Evolutionary conservation across 1,140 invertebrate genomes (phyloP), one percentile per base, ranked within the genome.

Genomic region (Orussus abietinus): DNA sequence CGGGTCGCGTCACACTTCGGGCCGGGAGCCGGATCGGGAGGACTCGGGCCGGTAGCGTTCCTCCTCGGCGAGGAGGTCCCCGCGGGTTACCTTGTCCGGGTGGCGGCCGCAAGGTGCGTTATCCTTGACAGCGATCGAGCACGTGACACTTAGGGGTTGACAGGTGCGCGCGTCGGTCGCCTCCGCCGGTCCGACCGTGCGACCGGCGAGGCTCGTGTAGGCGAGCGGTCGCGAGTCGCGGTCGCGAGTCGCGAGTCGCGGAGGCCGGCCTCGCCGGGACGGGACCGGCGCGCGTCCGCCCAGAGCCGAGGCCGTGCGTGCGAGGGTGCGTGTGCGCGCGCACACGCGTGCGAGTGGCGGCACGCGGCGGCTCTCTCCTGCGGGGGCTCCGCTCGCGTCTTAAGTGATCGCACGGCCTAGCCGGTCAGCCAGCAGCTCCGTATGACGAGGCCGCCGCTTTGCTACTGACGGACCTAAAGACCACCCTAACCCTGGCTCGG

Each of bases 391-490:
- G 61, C 63, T 54, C 65, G 66, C 68, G 68, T 68, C 68, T 71
- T 71, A 68, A 67, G 68, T 69, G 64, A 64, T 63, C 57, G 58
- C 58, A n/a, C 37, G 60, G 62, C 64, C 63, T 64, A 62, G 67
- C 66, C 68, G 69, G 66, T 69, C 64, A 65, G 65, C 59, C 64
- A 58, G 66, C 65, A 69, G 69, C 68, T 67, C 69, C 69, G 69
- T 72, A 63, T 72, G 66, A 73, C 64, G 63, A 72, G 70, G 67
- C 70, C 69, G 70, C 70, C 70, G 69, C 70, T 72, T 72, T 62
- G 63, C 70, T 73, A 72, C 69, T 72, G 67, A 71, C 67, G 64
- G 63, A 65, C 56, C 65, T 64, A 69, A 69, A 66, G 63, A 70
- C 69, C 69, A 71, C 64, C 70, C 70, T 73, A 69, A 72, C 70